These are phyloP conservation scores for Somateria mollissima DNA, from an alignment of 2,797 vertebrate species.

Conservation along the genomic window DNA sequence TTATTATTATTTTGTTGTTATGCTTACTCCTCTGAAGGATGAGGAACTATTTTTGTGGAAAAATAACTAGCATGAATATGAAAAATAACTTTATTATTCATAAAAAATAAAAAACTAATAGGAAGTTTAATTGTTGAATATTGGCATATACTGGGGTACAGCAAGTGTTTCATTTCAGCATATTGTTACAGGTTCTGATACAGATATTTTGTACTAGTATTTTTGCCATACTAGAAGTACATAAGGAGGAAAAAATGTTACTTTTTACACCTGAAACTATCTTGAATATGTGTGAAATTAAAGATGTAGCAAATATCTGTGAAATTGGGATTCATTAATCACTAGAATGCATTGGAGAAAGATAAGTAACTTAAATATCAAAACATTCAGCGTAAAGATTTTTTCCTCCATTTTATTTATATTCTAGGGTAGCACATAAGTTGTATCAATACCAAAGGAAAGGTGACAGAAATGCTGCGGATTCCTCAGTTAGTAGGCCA, in stretches of 20 bases:
- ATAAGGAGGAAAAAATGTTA: neutral
- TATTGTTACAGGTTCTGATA: too few species aligned
- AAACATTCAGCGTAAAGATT: neutral
- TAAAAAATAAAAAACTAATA: neutral
- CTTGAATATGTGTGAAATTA: neutral
- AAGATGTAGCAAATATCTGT: neutral
- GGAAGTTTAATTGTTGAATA: neutral
- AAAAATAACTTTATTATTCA: neutral
- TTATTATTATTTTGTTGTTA: neutral
- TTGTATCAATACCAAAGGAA: neutral
- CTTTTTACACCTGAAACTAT: neutral
- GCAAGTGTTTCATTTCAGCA: neutral
- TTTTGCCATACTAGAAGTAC: neutral
- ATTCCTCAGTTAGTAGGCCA: neutral
- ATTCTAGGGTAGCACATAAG: neutral
- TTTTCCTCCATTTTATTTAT: neutral
- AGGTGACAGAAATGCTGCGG: neutral
- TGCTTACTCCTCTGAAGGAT: neutral
- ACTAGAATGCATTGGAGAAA: neutral
- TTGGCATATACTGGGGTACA: neutral
- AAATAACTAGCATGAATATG: neutral
- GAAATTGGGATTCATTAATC: slow-evolving; percentile 13
- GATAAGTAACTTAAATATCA: neutral
- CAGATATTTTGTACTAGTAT: neutral
- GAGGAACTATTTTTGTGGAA: neutral